These are phyloP conservation scores for Ichneumoninae sp. DNA, from an alignment of 2,888 invertebrate genomes.

Conservation along the genomic window DNA sequence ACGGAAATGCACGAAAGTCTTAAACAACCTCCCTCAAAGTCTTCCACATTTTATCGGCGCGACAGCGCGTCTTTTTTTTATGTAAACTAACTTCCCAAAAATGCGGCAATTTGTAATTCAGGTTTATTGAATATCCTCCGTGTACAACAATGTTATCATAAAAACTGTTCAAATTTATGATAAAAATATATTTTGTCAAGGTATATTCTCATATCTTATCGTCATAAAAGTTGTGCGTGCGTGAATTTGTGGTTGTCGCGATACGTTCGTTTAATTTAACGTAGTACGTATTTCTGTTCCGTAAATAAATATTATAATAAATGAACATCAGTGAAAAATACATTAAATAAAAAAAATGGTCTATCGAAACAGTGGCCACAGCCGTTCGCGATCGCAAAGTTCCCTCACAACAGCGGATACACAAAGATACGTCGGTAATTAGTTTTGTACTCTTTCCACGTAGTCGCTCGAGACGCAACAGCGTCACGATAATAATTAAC, in stretches of 20 bases:
- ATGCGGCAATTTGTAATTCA: slow-evolving; percentile 37
- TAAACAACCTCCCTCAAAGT: slow-evolving; percentile 10
- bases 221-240: slow-evolving; percentile 28
- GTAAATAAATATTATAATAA: slow-evolving; percentile 53
- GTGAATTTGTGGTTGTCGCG: slow-evolving; percentile 13
- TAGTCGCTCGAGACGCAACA: slow-evolving; percentile 28
- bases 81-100: not conserved
- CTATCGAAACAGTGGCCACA: not conserved
- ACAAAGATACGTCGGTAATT: slow-evolving; percentile 21
- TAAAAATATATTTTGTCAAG: slow-evolving; percentile 52
- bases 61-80: slow-evolving; percentile 11
- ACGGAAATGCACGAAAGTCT: not conserved
- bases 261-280: slow-evolving; percentile 29
- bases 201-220: slow-evolving; percentile 35
- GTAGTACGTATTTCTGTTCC: slow-evolving; percentile 13
- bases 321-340: slow-evolving; percentile 34
- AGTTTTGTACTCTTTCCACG: slow-evolving; percentile 30
- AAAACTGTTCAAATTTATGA: slow-evolving; percentile 55
- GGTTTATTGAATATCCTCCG: slow-evolving; percentile 51
- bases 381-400: not conserved
- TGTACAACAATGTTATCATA: slow-evolving; percentile 55
- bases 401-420: slow-evolving; percentile 17
- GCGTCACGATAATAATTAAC: slow-evolving; percentile 9
- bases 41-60: slow-evolving; percentile 35
- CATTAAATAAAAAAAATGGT: slow-evolving; percentile 16